Conservation (phyloP, 2,797 vertebrate species). For the Tenualosa ilisha region DNA sequence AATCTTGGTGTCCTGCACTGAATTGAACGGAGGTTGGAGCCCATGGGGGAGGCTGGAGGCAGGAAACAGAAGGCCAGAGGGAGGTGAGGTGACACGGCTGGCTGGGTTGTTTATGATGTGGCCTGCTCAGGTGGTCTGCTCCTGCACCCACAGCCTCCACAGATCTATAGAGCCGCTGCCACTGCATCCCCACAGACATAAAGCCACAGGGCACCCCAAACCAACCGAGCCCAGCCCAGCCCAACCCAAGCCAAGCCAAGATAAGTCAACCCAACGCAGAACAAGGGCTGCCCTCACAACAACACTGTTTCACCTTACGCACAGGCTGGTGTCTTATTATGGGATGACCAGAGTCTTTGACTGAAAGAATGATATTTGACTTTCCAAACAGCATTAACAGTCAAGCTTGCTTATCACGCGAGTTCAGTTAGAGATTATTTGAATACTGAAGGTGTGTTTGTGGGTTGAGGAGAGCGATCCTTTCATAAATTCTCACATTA, state of each 20-base stretch:
- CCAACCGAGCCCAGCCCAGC: not conserved
- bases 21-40: not conserved
- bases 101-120: conserved; percentile 79
- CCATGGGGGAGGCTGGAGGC: not conserved
- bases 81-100: conserved; percentile 62
- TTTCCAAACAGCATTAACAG: not conserved
- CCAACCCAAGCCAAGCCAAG: not conserved
- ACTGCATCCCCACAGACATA: conserved; percentile 33
- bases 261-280: not conserved
- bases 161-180: conserved; percentile 74
- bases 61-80: not conserved
- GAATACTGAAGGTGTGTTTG: not conserved
- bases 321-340: conserved; percentile 15
- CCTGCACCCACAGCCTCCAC: conserved; percentile 73
- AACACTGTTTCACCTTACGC: not conserved
- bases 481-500: not conserved
- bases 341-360: not conserved
- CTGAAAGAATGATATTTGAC: not conserved
- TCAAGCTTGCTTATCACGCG: not conserved
- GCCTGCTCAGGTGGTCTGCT: conserved; percentile 70
- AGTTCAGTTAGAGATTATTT: not conserved
- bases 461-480: not conserved
- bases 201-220: conserved; percentile 17
- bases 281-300: not conserved
- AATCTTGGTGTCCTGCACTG: not conserved